Conservation (phyloP, 2,113 vertebrate species). For the Aix galericulata region DNA sequence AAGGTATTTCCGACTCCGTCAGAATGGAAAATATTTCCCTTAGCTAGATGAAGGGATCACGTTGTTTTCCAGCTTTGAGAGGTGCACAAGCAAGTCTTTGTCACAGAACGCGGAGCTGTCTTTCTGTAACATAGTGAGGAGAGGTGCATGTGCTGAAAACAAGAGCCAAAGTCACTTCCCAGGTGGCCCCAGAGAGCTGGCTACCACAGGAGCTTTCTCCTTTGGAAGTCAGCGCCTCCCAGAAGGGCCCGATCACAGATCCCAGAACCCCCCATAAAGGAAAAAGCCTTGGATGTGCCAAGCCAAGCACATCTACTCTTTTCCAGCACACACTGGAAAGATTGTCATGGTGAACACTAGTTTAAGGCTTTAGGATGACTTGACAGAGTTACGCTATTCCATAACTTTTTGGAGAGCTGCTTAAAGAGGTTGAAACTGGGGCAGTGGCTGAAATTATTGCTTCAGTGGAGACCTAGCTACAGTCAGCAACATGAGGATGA, state of each 20-base stretch:
- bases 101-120: background rate
- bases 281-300: background rate
- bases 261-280: background rate
- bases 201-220: background rate
- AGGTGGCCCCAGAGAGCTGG: background rate
- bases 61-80: background rate
- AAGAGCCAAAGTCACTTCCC: background rate
- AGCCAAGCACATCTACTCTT: background rate
- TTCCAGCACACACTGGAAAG: background rate
- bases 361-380: background rate
- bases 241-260: no score
- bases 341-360: background rate
- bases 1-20: rapidly evolving
- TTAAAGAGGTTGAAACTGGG: background rate
- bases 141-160: rapidly evolving
- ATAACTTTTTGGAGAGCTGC: background rate
- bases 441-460: background rate
- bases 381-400: background rate
- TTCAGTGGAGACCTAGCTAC: background rate
- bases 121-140: background rate
- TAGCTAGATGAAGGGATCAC: background rate
- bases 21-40: background rate
- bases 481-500: background rate
- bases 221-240: background rate
- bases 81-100: background rate